phyloP scores from a whole-genome alignment of 2,113 vertebrate species.

The Zingel zingel region DNA sequence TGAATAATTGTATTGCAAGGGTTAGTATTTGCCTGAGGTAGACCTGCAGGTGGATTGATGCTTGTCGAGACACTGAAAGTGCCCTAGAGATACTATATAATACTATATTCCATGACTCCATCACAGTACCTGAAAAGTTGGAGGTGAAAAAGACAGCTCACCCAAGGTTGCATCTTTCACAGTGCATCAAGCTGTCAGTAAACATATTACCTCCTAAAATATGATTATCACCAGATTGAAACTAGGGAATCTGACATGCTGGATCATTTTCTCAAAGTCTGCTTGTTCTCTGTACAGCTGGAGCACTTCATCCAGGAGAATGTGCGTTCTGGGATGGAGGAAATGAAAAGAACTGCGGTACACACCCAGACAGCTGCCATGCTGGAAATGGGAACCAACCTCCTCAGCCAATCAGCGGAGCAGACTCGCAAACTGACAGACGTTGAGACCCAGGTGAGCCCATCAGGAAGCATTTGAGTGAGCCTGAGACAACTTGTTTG shows the following conservation, averaged over 20 bases:
- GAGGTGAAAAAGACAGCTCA: slow-evolving; percentile 17
- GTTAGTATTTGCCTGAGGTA: slow-evolving; percentile 32
- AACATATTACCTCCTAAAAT: slow-evolving; percentile 20
- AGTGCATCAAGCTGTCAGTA: slow-evolving; percentile 25
- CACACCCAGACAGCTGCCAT: slow-evolving; percentile 84
- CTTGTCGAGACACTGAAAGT: slow-evolving; percentile 15
- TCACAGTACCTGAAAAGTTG: slow-evolving; percentile 29
- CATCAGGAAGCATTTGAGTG: background rate
- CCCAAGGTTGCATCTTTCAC: slow-evolving; percentile 20
- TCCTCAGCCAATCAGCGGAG: slow-evolving; percentile 85
- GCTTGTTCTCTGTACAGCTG: slow-evolving; percentile 73
- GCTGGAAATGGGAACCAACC: slow-evolving; percentile 85
- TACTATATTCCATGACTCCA: slow-evolving; percentile 18
- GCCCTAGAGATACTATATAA: background rate
- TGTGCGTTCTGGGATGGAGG: slow-evolving; percentile 78
- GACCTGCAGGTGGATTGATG: slow-evolving; percentile 23
- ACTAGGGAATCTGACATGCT: background rate
- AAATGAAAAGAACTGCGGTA: slow-evolving; percentile 76
- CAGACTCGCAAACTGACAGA: slow-evolving; percentile 86
- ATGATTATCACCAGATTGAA: slow-evolving; percentile 12
- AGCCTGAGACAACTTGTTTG: slow-evolving; percentile 8
- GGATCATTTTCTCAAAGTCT: slow-evolving; percentile 23
- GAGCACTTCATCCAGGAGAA: slow-evolving; percentile 85
- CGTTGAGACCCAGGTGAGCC: slow-evolving; percentile 85
- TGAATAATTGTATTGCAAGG: slow-evolving; percentile 18